Base-by-base conservation (phyloP, 1,140 invertebrate species). In the Achroia grisella region DNA sequence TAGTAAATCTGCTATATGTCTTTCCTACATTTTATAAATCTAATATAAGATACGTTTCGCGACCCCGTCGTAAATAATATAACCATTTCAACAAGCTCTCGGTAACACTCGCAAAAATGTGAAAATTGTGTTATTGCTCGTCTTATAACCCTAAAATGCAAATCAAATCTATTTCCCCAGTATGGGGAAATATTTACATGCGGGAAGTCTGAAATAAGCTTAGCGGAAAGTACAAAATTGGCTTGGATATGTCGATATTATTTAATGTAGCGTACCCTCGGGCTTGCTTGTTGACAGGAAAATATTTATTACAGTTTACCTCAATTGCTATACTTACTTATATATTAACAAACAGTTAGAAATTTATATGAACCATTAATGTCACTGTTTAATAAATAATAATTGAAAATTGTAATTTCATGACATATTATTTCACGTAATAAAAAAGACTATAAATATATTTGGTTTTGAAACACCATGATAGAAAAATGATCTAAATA, bases 171-270 rank as follows among this genome's bases (percentile, higher is more conserved):
- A 62, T 65, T 71, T 58, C 53, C 62, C 52, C 49, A 61, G 54
- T 49, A 62, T 52, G 56, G 52, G 52, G 55, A 52, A 56, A 68
- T 73, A 57, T 72, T 74, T 72, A 51, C 57, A 47, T 63, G 52
- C 46, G 55, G 61, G 44, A 68, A 65, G 58, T 66, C 66, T 61
- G 62, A 65, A 73, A 72, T 70, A 70, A 72, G 66, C 66, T 77
- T 74, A 70, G 57, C 56, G 64, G 48, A 71, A 70, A 72, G 62
- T 65, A 66, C 56, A 61, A 64, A 72, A 77, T 77, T 77, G 73
- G 68, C 73, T 70, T 59, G 62, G 62, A 70, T 70, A 65, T 68
- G 66, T 71, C 68, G 68, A 73, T 71, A 69, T 69, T 70, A 77
- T 73, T 70, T 74, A 77, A 74, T 70, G 62, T 64, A 65, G 52